phyloP scores from a whole-genome alignment of 2,888 invertebrate species.

The Heteromurus nitidus region DNA sequence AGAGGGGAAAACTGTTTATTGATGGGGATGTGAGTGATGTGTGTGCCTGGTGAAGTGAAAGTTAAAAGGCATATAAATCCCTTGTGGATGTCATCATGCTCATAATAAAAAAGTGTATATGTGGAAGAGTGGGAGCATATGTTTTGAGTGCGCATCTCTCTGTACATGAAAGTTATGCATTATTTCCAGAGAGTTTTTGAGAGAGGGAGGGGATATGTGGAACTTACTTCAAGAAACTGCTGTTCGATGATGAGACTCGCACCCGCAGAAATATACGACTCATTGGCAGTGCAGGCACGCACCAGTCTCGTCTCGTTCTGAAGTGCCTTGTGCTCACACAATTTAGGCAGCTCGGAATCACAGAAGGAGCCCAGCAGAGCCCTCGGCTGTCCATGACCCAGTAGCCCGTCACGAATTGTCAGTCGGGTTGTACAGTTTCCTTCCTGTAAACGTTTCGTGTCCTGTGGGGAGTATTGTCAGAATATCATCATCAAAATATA shows the following conservation, averaged over 20 bases:
- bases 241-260: conserved; percentile 78
- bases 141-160: background rate
- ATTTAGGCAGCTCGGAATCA: conserved; percentile 84
- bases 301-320: conserved; percentile 83
- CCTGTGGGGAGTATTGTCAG: conserved; percentile 49
- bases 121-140: background rate
- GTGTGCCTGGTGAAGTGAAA: too few species aligned
- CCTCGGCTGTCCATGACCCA: conserved; percentile 66
- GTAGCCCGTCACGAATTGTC: conserved; percentile 82
- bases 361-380: conserved; percentile 82
- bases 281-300: conserved; percentile 85
- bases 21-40: too few species aligned
- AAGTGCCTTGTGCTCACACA: conserved; percentile 88
- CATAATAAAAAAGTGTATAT: background rate
- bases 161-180: background rate
- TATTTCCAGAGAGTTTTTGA: too few species aligned
- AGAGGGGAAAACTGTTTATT: too few species aligned
- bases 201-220: too few species aligned
- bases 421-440: conserved; percentile 83
- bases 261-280: conserved; percentile 85
- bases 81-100: too few species aligned
- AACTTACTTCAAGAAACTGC: conserved; percentile 73
- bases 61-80: too few species aligned
- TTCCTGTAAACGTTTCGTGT: conserved; percentile 69
- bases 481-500: background rate